phyloP scores from a whole-genome alignment of 2,888 invertebrate species.

The Megalurothrips usitatus region DNA sequence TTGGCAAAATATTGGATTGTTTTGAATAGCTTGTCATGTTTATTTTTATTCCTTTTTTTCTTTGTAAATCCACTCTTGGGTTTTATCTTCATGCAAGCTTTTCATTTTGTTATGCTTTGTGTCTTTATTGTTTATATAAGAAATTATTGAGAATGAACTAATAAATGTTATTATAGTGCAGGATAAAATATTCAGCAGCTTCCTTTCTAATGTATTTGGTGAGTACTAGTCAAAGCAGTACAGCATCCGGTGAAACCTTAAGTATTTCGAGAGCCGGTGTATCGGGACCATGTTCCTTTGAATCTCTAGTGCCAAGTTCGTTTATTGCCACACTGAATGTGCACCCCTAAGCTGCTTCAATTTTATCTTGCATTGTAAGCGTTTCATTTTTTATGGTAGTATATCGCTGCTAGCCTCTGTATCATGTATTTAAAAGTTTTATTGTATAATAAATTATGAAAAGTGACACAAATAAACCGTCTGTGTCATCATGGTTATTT shows the following conservation, averaged over 20 bases:
- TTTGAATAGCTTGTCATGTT: conserved; percentile 9
- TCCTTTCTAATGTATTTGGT: not conserved
- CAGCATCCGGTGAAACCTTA: not conserved
- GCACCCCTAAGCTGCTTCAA: not conserved
- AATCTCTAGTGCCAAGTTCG: not conserved
- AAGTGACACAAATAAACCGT: not conserved
- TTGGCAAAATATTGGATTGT: not conserved
- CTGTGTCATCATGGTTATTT: conserved; percentile 3
- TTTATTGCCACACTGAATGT: not conserved
- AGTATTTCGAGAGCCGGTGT: not conserved
- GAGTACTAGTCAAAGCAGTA: not conserved
- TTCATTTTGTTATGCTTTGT: conserved; percentile 16
- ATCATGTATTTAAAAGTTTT: not conserved
- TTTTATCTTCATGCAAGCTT: conserved; percentile 5
- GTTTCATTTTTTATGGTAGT: not conserved
- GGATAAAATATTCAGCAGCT: conserved; percentile 15
- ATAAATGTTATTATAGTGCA: conserved; percentile 4
- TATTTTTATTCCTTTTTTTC: not conserved
- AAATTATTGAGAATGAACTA: conserved; percentile 11
- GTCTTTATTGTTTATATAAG: conserved; percentile 18
- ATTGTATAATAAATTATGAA: not conserved
- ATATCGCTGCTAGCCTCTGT: not conserved
- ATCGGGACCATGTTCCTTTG: not conserved
- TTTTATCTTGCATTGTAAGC: conserved; percentile 23
- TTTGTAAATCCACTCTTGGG: not conserved